phyloP scores from a whole-genome alignment of 2,888 invertebrate genomes.

The Crioceris asparagi region DNA sequence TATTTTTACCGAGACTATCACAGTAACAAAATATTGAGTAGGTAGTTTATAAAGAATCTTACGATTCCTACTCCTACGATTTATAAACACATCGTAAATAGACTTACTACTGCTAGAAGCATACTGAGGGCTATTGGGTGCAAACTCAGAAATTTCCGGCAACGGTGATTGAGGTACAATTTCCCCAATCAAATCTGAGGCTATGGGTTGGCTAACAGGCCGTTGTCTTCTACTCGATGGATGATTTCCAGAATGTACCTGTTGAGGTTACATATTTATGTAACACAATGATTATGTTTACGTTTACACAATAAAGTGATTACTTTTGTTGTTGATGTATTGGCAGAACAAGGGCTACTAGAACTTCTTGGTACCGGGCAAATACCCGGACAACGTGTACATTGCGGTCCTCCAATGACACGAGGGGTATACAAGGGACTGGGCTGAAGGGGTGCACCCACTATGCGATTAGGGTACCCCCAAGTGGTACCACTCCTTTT shows the following conservation, averaged over 20 bases:
- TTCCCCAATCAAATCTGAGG: slow-evolving; percentile 30
- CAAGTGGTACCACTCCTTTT: slow-evolving; percentile 38
- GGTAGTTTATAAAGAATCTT: no score
- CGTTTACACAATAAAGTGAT: no score
- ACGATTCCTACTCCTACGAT: no score
- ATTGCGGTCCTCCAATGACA: slow-evolving; percentile 33
- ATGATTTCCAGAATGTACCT: no score
- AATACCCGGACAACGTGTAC: slow-evolving; percentile 37
- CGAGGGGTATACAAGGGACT: slow-evolving; percentile 34
- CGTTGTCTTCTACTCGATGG: slow-evolving; percentile 35
- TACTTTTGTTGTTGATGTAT: no score
- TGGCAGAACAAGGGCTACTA: slow-evolving; percentile 33
- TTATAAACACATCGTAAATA: no score
- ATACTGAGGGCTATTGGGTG: slow-evolving; percentile 44
- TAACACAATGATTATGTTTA: no score
- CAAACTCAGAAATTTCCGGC: slow-evolving; percentile 44
- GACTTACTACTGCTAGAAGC: slow-evolving; percentile 57
- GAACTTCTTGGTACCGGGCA: slow-evolving; percentile 38
- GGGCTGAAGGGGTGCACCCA: slow-evolving; percentile 24
- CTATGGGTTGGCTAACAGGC: slow-evolving; percentile 39
- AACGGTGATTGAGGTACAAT: slow-evolving; percentile 33
- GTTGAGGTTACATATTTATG: no score
- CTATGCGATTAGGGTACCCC: slow-evolving; percentile 39
- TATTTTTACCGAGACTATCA: no score
- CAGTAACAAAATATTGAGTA: no score